A percentile compares a stretch with the other conserved stretches of the same genome.
phyloP scores from a whole-genome alignment of 1,140 invertebrate genomes.

The Drosophila erecta region DNA sequence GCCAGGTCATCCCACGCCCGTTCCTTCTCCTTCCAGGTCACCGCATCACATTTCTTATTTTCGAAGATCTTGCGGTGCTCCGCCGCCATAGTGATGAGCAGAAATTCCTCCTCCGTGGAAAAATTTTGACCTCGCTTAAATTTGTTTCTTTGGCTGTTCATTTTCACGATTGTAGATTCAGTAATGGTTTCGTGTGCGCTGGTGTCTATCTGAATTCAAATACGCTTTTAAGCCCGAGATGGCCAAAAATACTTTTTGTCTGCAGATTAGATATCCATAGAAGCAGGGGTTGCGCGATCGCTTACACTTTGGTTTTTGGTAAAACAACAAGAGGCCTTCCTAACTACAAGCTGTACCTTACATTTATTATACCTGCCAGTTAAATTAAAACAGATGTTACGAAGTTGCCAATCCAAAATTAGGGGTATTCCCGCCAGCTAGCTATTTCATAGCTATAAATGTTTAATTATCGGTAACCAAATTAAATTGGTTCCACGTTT shows the following conservation, averaged over 20 bases:
- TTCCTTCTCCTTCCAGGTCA: conserved; percentile 31
- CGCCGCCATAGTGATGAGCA: conserved; percentile 18
- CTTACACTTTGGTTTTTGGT: neutral
- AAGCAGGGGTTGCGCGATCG: too few species aligned
- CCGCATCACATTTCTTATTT: conserved; percentile 24
- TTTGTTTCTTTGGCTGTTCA: conserved; percentile 9
- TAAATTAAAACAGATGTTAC: neutral
- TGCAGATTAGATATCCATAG: too few species aligned
- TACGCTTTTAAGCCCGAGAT: neutral
- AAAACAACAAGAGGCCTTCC: neutral
- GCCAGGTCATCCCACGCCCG: conserved; percentile 24
- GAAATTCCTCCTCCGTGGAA: conserved; percentile 20
- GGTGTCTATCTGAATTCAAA: neutral
- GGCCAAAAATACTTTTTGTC: too few species aligned
- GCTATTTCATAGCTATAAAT: conserved; percentile 6
- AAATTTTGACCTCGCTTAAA: conserved; percentile 25
- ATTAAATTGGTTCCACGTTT: too few species aligned
- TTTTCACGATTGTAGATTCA: neutral
- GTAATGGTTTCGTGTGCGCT: neutral
- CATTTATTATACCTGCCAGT: conserved; percentile 4
- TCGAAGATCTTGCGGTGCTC: conserved; percentile 25
- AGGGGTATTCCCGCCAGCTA: neutral
- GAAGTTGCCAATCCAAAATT: neutral
- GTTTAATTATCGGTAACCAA: neutral
- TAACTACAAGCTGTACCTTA: neutral